Base-by-base conservation (phyloP, 2,797 vertebrate species). In the Rousettus madagascariensis region DNA sequence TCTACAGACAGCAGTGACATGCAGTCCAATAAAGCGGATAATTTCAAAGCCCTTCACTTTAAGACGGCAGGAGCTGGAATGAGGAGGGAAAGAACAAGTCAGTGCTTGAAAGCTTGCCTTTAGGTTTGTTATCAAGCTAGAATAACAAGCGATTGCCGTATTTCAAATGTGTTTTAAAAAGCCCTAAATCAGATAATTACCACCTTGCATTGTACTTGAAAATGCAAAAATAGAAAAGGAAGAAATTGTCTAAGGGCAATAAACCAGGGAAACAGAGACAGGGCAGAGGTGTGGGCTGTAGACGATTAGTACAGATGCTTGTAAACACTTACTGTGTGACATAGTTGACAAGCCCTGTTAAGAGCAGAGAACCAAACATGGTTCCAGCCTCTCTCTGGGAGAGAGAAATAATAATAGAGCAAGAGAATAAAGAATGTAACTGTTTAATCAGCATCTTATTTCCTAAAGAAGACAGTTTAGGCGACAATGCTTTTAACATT, bases 141-240 rank as follows among this genome's bases (percentile, higher is more conserved):
- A 84, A 59, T 41, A 92, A 49, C 49, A 66, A 85, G 80, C 12
- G 65, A 77, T 3, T 17, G 59, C 59, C 69, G 49, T 71, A 41
- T 55, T 89, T 93, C 80, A 85, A 79, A 36, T 43, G 24, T 33
- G 12, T 80, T 80, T 92, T 12, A 85, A 74, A 74, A 92, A 79
- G 28, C 38, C 46, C 55, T 66, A 51, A 94, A 90, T 87, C 80
- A 55, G 80, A 77, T 68, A 80, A 55, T 41, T 57, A 38, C 33
- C 43, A 65, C 28, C 46, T 95, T 93, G 63, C 53, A 66, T 38
- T 84, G 94, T 84, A 66, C 90, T 93, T 93, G 55, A 89, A 97
- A 87, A 92, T n/a, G 63, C 46, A 88, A 92, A 92, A 74, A 26
- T 3, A 90, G 51, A 86, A 95, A 90, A 92, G 41, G 51, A 86